Conservation (phyloP, 2,113 vertebrate genomes). For the Ailurus styani region DNA sequence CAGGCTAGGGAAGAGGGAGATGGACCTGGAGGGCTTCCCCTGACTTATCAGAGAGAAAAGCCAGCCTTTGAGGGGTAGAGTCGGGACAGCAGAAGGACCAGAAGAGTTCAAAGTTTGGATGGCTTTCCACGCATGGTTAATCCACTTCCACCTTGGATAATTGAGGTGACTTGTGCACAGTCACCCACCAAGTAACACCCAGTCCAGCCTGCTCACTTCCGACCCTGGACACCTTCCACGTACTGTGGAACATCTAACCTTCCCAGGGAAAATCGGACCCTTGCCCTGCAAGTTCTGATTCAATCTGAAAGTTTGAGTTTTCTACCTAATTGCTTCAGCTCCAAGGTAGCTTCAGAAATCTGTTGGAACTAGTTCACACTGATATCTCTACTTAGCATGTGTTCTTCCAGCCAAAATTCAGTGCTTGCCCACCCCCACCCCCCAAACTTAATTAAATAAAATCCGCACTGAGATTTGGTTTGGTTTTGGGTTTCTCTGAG, state of each 20-base stretch:
- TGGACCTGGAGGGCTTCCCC: neutral
- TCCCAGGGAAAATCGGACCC: neutral
- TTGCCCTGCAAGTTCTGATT: neutral
- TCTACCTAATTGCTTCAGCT: neutral
- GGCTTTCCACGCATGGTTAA: neutral
- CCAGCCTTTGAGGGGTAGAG: neutral
- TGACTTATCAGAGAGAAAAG: neutral
- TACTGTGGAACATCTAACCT: too few species aligned
- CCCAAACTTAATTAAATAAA: neutral
- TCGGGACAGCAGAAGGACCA: accelerated
- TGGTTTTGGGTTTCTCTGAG: neutral
- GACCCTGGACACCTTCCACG: accelerated
- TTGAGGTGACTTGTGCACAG: neutral
- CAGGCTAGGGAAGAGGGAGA: neutral
- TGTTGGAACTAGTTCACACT: neutral
- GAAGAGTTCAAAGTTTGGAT: neutral
- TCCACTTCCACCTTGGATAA: neutral
- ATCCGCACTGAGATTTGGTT: neutral
- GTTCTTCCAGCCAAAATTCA: neutral
- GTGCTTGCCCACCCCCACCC: accelerated
- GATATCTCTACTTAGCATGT: neutral
- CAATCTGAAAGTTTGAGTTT: neutral
- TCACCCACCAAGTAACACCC: too few species aligned
- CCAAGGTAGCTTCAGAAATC: neutral
- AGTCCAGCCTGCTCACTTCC: neutral